Base-by-base conservation (phyloP, 2,113 vertebrate species). In the Channa maculata region DNA sequence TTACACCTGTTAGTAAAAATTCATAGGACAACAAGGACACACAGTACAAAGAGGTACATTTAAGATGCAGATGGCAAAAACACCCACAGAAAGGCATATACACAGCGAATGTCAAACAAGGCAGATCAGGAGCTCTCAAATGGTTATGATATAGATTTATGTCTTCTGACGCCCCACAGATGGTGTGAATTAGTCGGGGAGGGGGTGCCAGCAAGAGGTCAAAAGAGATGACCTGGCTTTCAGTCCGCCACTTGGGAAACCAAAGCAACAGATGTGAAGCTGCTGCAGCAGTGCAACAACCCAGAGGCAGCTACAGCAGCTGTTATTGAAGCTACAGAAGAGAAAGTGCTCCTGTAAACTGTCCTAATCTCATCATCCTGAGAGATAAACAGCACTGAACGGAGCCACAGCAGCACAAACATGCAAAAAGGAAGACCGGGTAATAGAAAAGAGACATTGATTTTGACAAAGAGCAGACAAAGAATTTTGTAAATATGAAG, bases 391-490 rank as follows among this genome's bases (percentile, higher is more conserved):
- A 72, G 60, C 46, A 13, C 63, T 71, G 78, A 79, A 73, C 85
- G 64, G 68, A 88, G 82, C 80, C 65, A 49, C 66, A 45, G 66
- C 75, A 66, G 70, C 77, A 87, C 61, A 75, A 67, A 80, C 9
- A 54, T 70, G 67, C 65, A 67, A 71, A 67, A 79, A 80, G 77
- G 71, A 52, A 66, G 55, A 66, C 46, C 6, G 63, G 50, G 3
- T 60, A 77, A 80, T 49, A 75, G 74, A 80, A 82, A 86, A 84
- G 80, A 71, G 60, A 75, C 90, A 93, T 92, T 89, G 92, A 92
- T 93, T 92, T 88, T 60, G 79, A 92, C 85, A 92, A 85, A 88
- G 71, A 86, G 85, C 75, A 86, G 78, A 89, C 78, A 81, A 91
- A 84, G 44, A 84, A 88, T 89, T 89, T 65, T 82, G 59, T 78